These are phyloP conservation scores for Pardosa pseudoannulata DNA, from an alignment of 2,888 invertebrate genomes.

Conservation along the genomic window DNA sequence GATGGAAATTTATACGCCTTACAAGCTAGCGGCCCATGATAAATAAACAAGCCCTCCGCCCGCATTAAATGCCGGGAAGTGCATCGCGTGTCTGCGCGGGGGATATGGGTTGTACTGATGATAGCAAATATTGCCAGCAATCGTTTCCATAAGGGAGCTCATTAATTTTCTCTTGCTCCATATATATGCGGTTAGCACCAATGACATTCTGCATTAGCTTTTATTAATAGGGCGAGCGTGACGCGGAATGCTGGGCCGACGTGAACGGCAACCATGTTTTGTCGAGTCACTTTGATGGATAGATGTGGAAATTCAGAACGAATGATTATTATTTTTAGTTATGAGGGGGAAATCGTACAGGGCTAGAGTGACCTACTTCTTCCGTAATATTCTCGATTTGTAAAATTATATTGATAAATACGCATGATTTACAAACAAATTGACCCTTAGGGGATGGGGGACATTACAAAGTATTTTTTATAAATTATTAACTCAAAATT, in stretches of 20 bases:
- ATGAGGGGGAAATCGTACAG: too few species aligned
- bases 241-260: not conserved
- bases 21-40: not conserved
- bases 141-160: constrained; percentile 35
- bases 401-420: too few species aligned
- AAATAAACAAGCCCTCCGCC: not conserved
- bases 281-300: too few species aligned
- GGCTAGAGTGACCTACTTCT: too few species aligned
- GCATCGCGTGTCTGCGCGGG: not conserved
- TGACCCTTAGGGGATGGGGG: too few species aligned
- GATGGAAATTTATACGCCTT: not conserved
- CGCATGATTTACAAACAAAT: too few species aligned
- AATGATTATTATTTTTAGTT: too few species aligned
- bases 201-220: constrained; percentile 17
- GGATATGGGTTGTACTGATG: not conserved
- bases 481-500: too few species aligned
- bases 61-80: not conserved
- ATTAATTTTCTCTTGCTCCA: constrained; percentile 46
- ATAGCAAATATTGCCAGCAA: constrained; percentile 38
- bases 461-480: too few species aligned
- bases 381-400: too few species aligned
- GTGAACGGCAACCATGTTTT: not conserved
- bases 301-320: too few species aligned
- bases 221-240: not conserved
- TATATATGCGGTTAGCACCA: constrained; percentile 39